These are phyloP conservation scores for Mesaphorura yosii DNA, from an alignment of 1,140 invertebrate species.

Conservation along the genomic window DNA sequence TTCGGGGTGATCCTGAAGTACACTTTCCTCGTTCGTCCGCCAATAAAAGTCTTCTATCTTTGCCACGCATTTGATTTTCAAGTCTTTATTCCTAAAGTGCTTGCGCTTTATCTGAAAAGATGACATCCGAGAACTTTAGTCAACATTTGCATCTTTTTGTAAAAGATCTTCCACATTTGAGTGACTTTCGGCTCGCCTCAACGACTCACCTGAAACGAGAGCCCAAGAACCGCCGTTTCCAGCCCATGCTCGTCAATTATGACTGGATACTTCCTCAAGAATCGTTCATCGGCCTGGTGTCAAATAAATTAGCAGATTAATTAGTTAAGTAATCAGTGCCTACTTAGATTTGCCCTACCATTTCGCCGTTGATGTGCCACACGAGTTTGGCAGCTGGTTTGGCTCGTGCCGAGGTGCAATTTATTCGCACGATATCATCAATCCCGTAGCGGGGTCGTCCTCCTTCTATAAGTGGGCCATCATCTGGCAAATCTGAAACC, in stretches of 20 bases:
- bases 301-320: conserved; percentile 5
- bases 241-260: not conserved
- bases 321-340: not conserved
- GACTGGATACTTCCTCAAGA: conserved; percentile 22
- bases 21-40: conserved; percentile 67
- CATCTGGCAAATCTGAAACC: conserved; percentile 64
- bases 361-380: conserved; percentile 79
- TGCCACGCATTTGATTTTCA: conserved; percentile 76
- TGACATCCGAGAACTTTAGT: conserved; percentile 42
- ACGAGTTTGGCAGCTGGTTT: conserved; percentile 67
- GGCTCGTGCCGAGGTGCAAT: conserved; percentile 68
- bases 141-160: not conserved
- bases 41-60: conserved; percentile 54
- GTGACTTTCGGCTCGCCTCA: no score
- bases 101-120: conserved; percentile 47
- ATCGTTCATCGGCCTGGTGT: conserved; percentile 41
- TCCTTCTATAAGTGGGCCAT: conserved; percentile 66
- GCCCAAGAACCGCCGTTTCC: not conserved
- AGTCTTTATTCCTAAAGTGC: conserved; percentile 64
- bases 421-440: conserved; percentile 64
- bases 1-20: conserved; percentile 54
- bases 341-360: conserved; percentile 42
- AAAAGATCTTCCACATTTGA: no score
- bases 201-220: not conserved
- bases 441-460: conserved; percentile 65